Base-by-base conservation (phyloP, 2,797 vertebrate genomes). In the Periophthalmus magnuspinnatus region DNA sequence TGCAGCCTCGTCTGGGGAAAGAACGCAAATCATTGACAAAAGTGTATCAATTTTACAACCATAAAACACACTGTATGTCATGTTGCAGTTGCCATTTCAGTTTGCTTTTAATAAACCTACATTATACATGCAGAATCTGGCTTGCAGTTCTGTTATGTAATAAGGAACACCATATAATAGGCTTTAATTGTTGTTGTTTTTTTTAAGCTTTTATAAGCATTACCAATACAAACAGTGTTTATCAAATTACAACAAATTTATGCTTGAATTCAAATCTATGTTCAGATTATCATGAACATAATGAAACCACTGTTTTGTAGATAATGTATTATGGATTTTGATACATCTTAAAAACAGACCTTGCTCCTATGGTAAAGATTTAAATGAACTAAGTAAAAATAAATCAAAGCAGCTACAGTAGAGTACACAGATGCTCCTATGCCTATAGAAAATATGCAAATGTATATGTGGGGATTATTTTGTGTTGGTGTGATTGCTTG, bases 1-100 rank as follows among this genome's bases (percentile, higher is more conserved):
- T 95, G 93, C 45, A 94, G 86, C 32, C 79, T 92, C 1, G 93
- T 90, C 86, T 94, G 73, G 48, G 41, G 52, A 73, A 32, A 10
- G 64, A 34, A 71, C 61, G 33, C 67, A 2, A 32, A 4, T n/a
- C 17, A 19, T 52, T 38, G 36, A 2, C 36, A 38, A 48, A 48
- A 21, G 1, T 52, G 0, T 21, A 52, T 52, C 7, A 1, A n/a
- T 21, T 52, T 52, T 52, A 21, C 19, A 52, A 45, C 41, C 41
- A 45, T 9, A 2, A 41, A 41, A 41, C 9, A 11, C 41, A 38
- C 38, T 41, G 41, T 45, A 45, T 45, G 14, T 45, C 13, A 13
- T 10, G 11, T 9, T 2, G 3, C 41, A 45, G 45, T 13, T 45
- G 1, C 11, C 3, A 11, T 13, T 45, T 45, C 2, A 3, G 41